Evolutionary conservation across 23 tunicate genomes (phyloP), one percentile per base, ranked within the genome.

Genomic region (Oikopleura vanhoeffeni): DNA sequence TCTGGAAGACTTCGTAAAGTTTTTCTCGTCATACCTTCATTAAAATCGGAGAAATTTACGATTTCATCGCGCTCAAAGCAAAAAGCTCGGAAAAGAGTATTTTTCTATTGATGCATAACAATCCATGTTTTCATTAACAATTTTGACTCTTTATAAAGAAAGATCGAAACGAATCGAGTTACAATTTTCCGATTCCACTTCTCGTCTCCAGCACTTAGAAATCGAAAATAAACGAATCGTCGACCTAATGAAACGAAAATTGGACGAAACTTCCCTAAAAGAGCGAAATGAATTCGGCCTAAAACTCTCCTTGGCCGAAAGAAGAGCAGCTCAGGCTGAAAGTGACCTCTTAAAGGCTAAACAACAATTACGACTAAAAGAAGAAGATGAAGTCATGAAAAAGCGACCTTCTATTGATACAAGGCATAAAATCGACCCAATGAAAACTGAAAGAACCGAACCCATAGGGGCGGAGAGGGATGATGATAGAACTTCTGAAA

Each of bases 381-480:
- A 18, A 32, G 34, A 71, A 30, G 79, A 71, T 18, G 34, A 28
- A 2, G 35, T 18, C 79, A 2, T 71, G 36, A 30, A 71, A 38
- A 71, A 71, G 34, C 79, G 79, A 32, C 79, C 34, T 38, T 13
- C 27, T 38, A 38, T 71, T 2, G 79, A 71, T 32, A 28, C 4
- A 2, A 28, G 79, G 27, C 38, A 18, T 30, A 71, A 71, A 71
- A 71, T 71, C 35, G 79, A 71, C 79, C 79, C 79, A 30, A 33
- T 71, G 38, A 18, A 30, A 38, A 71, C 79, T 2, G 79, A 71
- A 32, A 33, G 79, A 24, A 18, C 79, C 34, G 79, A 71, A 2
- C 79, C 79, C 2, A 71, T 71, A 2, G 79, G 79, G 36, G 79
- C 79, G 38, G 79, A 71, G 35, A 33, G 79, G 38, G 79, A 71